Conservation (phyloP, 1,140 invertebrate genomes). For the Drosophila arizonae region DNA sequence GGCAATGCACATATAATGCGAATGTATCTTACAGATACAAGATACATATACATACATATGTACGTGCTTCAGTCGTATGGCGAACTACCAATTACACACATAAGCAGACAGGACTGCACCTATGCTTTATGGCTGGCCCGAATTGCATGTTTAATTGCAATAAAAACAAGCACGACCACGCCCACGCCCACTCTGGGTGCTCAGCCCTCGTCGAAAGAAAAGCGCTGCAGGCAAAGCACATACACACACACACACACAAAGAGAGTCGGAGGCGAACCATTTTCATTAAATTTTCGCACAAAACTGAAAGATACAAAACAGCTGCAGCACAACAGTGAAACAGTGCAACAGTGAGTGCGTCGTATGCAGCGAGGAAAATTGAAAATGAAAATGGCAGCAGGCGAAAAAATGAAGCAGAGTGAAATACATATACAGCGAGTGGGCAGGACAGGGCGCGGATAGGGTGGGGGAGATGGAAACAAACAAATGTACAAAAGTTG, state of each 20-base stretch:
- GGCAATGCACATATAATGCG: background rate
- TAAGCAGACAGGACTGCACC: constrained; percentile 49
- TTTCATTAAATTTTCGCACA: constrained; percentile 71
- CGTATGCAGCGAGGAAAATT: constrained; percentile 42
- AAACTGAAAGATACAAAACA: constrained; percentile 72
- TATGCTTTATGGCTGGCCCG: constrained; percentile 71
- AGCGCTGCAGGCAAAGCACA: constrained; percentile 3
- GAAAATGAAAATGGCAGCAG: constrained; percentile 42
- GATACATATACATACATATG: constrained; percentile 2
- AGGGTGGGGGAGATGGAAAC: background rate
- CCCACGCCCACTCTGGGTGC: constrained; percentile 36
- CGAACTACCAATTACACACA: constrained; percentile 24
- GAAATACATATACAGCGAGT: constrained; percentile 4
- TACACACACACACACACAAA: constrained; percentile 33
- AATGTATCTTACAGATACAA: constrained; percentile 29
- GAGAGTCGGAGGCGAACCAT: constrained; percentile 47
- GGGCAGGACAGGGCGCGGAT: background rate
- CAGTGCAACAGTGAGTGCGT: constrained; percentile 9
- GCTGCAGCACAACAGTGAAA: constrained; percentile 47
- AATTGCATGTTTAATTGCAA: constrained; percentile 79
- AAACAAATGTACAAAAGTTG: constrained; percentile 8
- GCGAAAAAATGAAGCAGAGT: background rate
- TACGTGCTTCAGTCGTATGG: background rate
- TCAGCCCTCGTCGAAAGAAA: constrained; percentile 7
- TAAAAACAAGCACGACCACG: constrained; percentile 56